phyloP scores from a whole-genome alignment of 2,797 vertebrate species.

The Bucorvus abyssinicus region DNA sequence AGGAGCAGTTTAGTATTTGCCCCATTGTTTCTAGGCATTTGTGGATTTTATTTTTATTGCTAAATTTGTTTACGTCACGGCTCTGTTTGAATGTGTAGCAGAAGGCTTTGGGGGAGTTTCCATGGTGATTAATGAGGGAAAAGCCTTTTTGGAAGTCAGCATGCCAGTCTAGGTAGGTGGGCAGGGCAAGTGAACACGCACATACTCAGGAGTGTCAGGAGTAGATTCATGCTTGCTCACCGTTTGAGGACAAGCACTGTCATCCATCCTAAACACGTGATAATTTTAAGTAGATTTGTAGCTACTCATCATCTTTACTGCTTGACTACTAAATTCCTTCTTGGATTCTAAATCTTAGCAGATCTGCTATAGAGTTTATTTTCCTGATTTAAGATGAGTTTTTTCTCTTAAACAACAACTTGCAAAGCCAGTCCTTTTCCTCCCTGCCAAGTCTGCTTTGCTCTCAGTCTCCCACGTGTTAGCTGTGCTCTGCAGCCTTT shows the following conservation, averaged over 20 bases:
- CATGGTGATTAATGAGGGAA: not conserved
- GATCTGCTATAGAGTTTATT: not conserved
- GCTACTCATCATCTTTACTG: not conserved
- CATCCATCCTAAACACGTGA: not conserved
- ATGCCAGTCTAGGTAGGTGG: not conserved
- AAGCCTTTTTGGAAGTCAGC: not conserved
- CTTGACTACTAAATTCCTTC: not conserved
- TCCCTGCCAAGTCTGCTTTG: not conserved
- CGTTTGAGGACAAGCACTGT: not conserved
- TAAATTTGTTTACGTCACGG: not conserved
- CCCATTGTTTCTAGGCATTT: accelerated
- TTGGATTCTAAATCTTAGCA: not conserved
- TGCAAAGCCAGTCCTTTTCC: not conserved
- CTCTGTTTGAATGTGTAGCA: not conserved
- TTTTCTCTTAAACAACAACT: not conserved
- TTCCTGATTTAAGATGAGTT: not conserved
- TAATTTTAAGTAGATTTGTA: not conserved
- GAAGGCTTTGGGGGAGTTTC: not conserved
- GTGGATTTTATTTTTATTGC: not conserved
- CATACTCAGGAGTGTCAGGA: not conserved
- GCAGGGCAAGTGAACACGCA: not conserved
- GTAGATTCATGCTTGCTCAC: not conserved
- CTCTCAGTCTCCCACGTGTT: not conserved
- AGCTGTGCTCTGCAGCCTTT: not conserved
- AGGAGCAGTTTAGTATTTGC: not conserved